Percentiles rank a stretch among this genome's conserved stretches.
These are phyloP conservation scores for Channa maculata DNA, from an alignment of 2,113 vertebrate species.

Conservation along the genomic window DNA sequence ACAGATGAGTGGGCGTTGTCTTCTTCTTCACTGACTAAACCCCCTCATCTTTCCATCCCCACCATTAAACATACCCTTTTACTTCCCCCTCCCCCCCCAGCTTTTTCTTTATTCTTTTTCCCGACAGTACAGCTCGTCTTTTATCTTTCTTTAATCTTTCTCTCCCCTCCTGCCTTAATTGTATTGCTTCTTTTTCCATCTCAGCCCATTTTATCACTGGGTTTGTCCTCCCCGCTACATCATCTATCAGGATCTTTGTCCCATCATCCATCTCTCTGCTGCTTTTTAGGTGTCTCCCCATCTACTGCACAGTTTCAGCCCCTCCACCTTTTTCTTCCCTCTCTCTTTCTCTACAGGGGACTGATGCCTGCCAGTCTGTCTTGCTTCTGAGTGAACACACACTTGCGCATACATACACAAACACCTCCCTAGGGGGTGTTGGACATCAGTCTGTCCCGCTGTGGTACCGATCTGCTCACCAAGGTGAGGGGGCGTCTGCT, in stretches of 20 bases:
- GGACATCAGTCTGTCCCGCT: slow-evolving; percentile 68
- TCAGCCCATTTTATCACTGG: not conserved
- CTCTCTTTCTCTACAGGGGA: slow-evolving; percentile 37
- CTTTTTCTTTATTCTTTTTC: slow-evolving; percentile 12
- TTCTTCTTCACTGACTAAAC: not conserved
- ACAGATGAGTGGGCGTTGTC: slow-evolving; percentile 9
- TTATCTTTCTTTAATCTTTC: slow-evolving; percentile 39
- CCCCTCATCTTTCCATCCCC: not conserved
- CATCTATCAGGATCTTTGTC: slow-evolving; percentile 2
- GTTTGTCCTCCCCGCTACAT: not conserved
- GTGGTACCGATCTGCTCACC: slow-evolving; percentile 79
- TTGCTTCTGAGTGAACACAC: slow-evolving; percentile 26
- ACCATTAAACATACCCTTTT: slow-evolving; percentile 11
- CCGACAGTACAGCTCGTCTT: slow-evolving; percentile 24
- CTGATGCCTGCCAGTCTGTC: slow-evolving; percentile 64
- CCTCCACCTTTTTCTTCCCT: slow-evolving; percentile 57
- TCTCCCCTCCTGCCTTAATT: slow-evolving; percentile 11
- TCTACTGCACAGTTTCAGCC: slow-evolving; percentile 26
- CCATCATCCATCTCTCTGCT: slow-evolving; percentile 12
- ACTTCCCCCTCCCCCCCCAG: not conserved
- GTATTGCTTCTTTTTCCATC: slow-evolving; percentile 19
- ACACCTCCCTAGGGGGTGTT: slow-evolving; percentile 59
- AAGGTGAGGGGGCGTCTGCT: slow-evolving; percentile 75
- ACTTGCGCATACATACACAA: slow-evolving; percentile 15
- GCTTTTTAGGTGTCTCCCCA: not conserved